Evolutionary conservation across 2,797 vertebrate genomes (phyloP), one percentile per base, ranked within the genome.

Genomic region (Anolis apletophallus): DNA sequence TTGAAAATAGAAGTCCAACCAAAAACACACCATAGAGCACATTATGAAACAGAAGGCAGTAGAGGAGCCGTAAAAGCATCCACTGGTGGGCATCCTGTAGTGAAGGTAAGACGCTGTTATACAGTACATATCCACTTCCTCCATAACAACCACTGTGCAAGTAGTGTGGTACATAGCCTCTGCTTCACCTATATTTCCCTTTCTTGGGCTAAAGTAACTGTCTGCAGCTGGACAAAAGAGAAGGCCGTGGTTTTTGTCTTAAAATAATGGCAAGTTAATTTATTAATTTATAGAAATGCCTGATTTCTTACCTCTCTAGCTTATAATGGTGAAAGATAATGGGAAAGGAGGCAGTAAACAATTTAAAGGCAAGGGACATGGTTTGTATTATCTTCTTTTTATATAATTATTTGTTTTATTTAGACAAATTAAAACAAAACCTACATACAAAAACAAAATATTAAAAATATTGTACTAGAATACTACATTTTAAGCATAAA

Each of bases 21-120:
- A 91, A 99, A 99, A 97, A 98, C 98, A 90, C 98, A 99, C 94
- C 99, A 99, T 95, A 96, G 99, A 96, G 99, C 99, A 40, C 99
- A 99, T 96, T 99, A 99, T 92, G 99, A 99, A 97, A 99, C 99
- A 0, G 99, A 99, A 96, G 99, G 99, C 93, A 99, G 99, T 94
- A 97, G 99, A 95, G 99, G 99, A 94, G 99, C 99, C 69, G 95
- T 99, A 87, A 99, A 99, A 96, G 98, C 99, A 81, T 91, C 98
- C 73, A 98, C 98, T 3, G 99, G 98, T 79, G 98, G 98, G 87
- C 99, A 99, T 92, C 99, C 99, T 82, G 91, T 99, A 83, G 98
- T 99, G 88, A 99, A 99, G 98, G 99, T 99, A 84, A 84, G 71
- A 34, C 54, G 32, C 5, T 73, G 55, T 61, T 80, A 23, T n/a